Evolutionary conservation across 2,888 invertebrate genomes (phyloP).

Genomic region (Melinopterus prodromus): DNA sequence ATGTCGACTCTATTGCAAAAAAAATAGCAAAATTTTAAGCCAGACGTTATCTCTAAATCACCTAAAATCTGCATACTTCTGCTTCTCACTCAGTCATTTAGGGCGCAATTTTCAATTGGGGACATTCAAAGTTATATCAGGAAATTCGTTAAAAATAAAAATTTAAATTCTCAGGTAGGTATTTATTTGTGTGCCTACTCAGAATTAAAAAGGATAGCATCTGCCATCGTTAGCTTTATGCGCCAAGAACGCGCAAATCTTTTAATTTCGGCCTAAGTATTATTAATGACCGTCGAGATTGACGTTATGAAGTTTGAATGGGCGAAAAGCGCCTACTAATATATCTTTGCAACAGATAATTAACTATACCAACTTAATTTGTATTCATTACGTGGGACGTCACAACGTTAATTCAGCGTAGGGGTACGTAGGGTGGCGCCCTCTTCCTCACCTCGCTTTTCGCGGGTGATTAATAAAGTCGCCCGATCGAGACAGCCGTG

Average conservation of each 20-base stretch:
- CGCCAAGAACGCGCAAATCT: background rate
- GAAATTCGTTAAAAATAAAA: too few relatives aligned
- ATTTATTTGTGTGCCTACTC: too few relatives aligned
- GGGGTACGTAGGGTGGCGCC: background rate
- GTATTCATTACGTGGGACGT: background rate
- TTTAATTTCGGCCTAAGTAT: background rate
- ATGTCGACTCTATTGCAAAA: too few relatives aligned
- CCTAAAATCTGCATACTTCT: too few relatives aligned
- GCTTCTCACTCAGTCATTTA: too few relatives aligned
- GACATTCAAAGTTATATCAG: too few relatives aligned
- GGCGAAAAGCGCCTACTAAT: background rate
- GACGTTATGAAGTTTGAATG: slow-evolving; percentile 4
- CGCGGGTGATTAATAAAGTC: background rate
- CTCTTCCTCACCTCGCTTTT: background rate
- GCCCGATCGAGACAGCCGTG: background rate
- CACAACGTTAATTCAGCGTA: background rate
- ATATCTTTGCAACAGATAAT: slow-evolving; percentile 4
- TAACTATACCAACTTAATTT: background rate
- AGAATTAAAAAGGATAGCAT: too few relatives aligned
- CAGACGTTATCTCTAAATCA: too few relatives aligned
- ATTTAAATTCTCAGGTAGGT: too few relatives aligned
- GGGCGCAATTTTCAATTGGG: too few relatives aligned
- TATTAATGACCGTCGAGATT: background rate
- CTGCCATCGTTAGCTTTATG: background rate
- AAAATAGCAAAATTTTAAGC: too few relatives aligned